Conservation (phyloP, 1,140 invertebrate genomes). For the Lordiphosa mommai region DNA sequence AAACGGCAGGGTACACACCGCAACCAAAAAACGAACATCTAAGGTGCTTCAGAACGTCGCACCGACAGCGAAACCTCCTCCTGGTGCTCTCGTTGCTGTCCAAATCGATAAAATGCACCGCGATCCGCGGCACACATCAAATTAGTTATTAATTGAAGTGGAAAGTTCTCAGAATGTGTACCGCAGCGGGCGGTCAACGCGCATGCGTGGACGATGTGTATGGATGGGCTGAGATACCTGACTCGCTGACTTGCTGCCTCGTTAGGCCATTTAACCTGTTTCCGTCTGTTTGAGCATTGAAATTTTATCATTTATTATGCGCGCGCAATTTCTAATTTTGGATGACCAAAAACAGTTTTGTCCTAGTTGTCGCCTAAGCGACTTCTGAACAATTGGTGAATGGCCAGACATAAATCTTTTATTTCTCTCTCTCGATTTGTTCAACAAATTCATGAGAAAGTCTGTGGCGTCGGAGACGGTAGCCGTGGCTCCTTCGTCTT, state of each 20-base stretch:
- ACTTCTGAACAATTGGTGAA: constrained; percentile 69
- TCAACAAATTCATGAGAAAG: constrained; percentile 68
- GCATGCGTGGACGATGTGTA: constrained; percentile 48
- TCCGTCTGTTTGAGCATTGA: constrained; percentile 52
- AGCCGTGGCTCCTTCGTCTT: constrained; percentile 35
- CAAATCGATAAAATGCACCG: constrained; percentile 73
- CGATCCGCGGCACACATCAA: constrained; percentile 74
- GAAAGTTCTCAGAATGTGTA: constrained; percentile 76
- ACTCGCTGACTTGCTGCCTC: constrained; percentile 32
- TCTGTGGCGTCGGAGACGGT: constrained; percentile 39
- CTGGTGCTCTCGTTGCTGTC: constrained; percentile 66
- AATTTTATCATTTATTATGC: constrained; percentile 69
- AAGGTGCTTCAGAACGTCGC: constrained; percentile 57
- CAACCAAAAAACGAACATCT: constrained; percentile 53
- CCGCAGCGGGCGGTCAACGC: constrained; percentile 72
- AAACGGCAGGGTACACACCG: constrained; percentile 43
- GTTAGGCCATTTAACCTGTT: constrained; percentile 67
- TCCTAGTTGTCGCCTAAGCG: constrained; percentile 70
- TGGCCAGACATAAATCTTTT: constrained; percentile 66
- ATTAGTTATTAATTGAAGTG: constrained; percentile 78
- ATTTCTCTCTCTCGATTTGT: constrained; percentile 23
- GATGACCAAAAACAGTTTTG: constrained; percentile 75
- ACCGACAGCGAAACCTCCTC: constrained; percentile 38
- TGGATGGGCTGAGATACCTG: not conserved
- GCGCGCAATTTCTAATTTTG: constrained; percentile 68